A percentile compares a stretch with the other conserved stretches of the same genome.
These are phyloP conservation scores for Amphipyra tragopoginis DNA, from an alignment of 2,888 invertebrate species.

Conservation along the genomic window DNA sequence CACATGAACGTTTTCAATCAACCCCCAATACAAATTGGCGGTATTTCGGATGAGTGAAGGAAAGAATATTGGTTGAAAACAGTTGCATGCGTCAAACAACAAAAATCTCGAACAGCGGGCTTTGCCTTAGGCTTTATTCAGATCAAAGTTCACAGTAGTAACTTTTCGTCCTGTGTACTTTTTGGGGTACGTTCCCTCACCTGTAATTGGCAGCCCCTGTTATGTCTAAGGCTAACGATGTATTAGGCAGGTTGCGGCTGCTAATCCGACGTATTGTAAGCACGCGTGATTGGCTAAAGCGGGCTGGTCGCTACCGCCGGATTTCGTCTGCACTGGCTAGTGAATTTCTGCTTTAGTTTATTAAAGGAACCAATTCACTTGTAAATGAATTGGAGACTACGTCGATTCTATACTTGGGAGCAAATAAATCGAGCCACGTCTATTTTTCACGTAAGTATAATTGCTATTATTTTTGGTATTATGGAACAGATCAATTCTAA, in stretches of 20 bases:
- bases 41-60: background rate
- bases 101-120: no score
- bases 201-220: constrained; percentile 18
- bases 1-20: constrained; percentile 10
- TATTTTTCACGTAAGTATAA: no score
- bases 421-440: no score
- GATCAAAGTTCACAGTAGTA: constrained; percentile 13
- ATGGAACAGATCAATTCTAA: no score
- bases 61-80: background rate
- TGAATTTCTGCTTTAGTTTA: background rate
- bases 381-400: background rate
- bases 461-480: no score
- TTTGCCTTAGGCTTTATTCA: background rate
- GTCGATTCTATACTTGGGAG: background rate
- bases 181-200: constrained; percentile 5
- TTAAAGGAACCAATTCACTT: background rate
- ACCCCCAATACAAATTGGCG: constrained; percentile 9
- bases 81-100: no score
- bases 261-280: constrained; percentile 43
- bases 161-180: constrained; percentile 1
- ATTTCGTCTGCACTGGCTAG: constrained; percentile 9
- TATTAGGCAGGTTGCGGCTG: constrained; percentile 8
- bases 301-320: constrained; percentile 10
- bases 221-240: constrained; percentile 36
- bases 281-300: constrained; percentile 20